Percentiles rank a stretch among this genome's conserved stretches.
Evolutionary conservation across 2,797 vertebrate species (phyloP).

Genomic region (Falco cherrug): DNA sequence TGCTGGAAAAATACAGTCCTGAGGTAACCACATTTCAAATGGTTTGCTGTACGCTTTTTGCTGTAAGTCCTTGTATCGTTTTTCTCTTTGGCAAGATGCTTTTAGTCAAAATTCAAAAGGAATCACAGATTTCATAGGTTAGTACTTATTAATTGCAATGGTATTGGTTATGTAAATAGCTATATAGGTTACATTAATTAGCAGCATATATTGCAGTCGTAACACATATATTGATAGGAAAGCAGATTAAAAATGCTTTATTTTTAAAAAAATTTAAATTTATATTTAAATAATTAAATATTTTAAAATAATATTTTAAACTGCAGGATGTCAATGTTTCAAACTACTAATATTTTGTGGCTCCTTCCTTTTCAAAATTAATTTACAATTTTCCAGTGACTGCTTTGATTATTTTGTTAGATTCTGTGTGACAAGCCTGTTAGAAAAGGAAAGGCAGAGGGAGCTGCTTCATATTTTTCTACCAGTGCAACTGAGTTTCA

Average conservation of each 20-base stretch:
- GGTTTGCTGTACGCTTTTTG: neutral
- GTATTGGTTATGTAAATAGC: neutral
- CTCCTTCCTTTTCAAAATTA: neutral
- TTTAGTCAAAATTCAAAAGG: neutral
- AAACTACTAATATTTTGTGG: neutral
- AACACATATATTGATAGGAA: rapidly evolving
- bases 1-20: neutral
- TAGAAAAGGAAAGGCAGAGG: neutral
- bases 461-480: neutral
- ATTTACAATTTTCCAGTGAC: neutral
- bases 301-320: too few relatives aligned
- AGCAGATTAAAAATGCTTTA: neutral
- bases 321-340: neutral
- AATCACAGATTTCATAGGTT: neutral
- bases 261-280: too few relatives aligned
- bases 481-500: neutral
- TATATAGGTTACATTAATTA: neutral
- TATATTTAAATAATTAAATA: too few relatives aligned
- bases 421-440: neutral
- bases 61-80: neutral
- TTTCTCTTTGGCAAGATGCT: neutral
- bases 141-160: neutral
- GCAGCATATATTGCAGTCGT: neutral
- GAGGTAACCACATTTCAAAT: neutral
- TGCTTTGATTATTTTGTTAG: neutral